Conservation (phyloP, 1,140 invertebrate species). For the Zaprionus africanus region DNA sequence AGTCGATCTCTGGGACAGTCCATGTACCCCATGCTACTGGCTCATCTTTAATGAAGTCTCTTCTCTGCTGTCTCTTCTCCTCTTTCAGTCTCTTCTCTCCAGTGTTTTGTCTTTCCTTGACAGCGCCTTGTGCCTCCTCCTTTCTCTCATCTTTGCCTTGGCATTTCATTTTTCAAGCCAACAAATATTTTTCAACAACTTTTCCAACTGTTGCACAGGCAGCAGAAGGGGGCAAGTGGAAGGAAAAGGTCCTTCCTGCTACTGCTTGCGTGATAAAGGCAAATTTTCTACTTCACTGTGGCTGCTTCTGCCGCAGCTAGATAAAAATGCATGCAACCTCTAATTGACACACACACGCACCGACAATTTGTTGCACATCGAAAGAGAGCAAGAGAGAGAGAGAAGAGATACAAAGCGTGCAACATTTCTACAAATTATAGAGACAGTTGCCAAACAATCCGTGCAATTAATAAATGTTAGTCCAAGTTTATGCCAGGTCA, state of each 20-base stretch:
- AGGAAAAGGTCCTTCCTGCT: slow-evolving; percentile 15
- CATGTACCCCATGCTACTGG: slow-evolving; percentile 24
- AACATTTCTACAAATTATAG: background rate
- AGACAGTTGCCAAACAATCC: background rate
- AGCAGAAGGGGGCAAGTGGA: background rate
- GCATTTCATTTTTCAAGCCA: slow-evolving; percentile 60
- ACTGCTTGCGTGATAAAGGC: slow-evolving; percentile 75
- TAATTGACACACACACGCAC: slow-evolving; percentile 35
- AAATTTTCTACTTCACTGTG: slow-evolving; percentile 64
- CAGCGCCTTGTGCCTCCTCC: slow-evolving; percentile 11
- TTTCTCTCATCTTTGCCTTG: slow-evolving; percentile 24
- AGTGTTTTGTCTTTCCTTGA: background rate
- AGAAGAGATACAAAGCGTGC: background rate
- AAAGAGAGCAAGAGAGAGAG: background rate
- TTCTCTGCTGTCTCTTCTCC: slow-evolving; percentile 45
- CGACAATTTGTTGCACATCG: slow-evolving; percentile 27
- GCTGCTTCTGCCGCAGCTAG: slow-evolving; percentile 44
- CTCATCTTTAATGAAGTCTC: slow-evolving; percentile 73
- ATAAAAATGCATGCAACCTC: slow-evolving; percentile 63
- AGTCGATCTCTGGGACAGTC: slow-evolving; percentile 53
- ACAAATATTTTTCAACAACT: slow-evolving; percentile 63
- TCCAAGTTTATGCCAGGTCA: background rate
- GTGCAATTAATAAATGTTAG: background rate
- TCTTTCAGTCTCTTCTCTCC: background rate
- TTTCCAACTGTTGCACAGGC: slow-evolving; percentile 61